These are phyloP conservation scores for Crocodylus rhombifer DNA, from an alignment of 2,797 vertebrate species.

Conservation along the genomic window DNA sequence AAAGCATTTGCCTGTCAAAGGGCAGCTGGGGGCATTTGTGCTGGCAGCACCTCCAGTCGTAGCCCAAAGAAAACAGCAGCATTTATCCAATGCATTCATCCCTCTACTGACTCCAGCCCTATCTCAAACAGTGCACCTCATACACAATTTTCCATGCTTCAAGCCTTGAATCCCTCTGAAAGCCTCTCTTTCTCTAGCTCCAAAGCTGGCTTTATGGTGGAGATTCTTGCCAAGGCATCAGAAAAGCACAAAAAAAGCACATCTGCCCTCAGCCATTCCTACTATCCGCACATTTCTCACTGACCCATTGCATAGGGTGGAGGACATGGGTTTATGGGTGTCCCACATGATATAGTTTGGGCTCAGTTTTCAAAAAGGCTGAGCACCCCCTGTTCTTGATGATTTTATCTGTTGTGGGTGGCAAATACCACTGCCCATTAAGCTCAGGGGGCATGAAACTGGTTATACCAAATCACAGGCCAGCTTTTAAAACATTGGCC, in stretches of 20 bases:
- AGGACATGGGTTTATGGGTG: not conserved
- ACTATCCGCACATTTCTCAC: too few species aligned
- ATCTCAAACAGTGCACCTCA: too few species aligned
- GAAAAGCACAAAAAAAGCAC: not conserved
- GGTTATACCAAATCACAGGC: not conserved
- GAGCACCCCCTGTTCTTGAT: not conserved
- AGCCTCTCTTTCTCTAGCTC: not conserved
- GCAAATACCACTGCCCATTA: not conserved
- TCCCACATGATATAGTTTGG: not conserved
- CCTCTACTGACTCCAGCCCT: too few species aligned
- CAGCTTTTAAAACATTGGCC: not conserved
- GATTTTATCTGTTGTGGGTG: not conserved
- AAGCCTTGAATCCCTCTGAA: not conserved
- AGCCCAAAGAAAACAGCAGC: not conserved
- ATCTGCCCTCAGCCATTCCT: not conserved
- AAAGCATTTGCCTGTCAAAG: too few species aligned
- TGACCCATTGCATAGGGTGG: too few species aligned
- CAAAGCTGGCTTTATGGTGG: rapidly evolving
- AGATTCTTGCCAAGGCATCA: rapidly evolving
- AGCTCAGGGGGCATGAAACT: not conserved
- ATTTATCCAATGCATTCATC: not conserved
- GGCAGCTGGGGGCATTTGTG: not conserved
- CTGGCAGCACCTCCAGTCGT: not conserved
- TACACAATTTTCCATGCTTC: not conserved
- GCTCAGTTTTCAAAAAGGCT: not conserved